These are phyloP conservation scores for Eulemur rubriventer DNA, from an alignment of 2,797 vertebrate genomes.

Conservation along the genomic window DNA sequence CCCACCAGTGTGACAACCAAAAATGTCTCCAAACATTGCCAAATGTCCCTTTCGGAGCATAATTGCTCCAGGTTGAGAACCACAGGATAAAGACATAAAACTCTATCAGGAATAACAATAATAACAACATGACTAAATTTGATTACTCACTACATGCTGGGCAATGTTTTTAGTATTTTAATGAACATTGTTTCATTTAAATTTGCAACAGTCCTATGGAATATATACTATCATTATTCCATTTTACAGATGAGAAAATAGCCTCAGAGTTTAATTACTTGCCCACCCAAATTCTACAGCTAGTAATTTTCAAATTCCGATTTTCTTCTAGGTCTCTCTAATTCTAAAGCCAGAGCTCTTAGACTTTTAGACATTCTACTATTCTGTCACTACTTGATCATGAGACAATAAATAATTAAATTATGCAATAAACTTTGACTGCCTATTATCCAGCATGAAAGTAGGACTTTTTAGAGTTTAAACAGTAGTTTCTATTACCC, in stretches of 20 bases:
- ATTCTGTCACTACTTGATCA: not conserved
- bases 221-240: not conserved
- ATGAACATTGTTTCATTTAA: not conserved
- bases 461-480: constrained; percentile 28
- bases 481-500: not conserved
- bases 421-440: not conserved
- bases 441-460: constrained; percentile 35
- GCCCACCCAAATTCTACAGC: not conserved
- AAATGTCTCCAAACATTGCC: not conserved
- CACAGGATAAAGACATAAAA: not conserved
- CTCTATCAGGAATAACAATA: not conserved
- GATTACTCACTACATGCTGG: not conserved
- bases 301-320: not conserved
- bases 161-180: not conserved
- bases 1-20: not conserved
- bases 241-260: not conserved
- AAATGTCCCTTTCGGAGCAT: no score
- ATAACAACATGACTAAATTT: not conserved
- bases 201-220: not conserved
- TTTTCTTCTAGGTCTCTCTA: not conserved
- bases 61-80: not conserved
- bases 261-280: not conserved
- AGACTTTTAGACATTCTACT: not conserved
- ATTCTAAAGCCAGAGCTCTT: not conserved
- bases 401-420: not conserved